Conservation (phyloP, 2,888 invertebrate genomes). For the Hirtodrosophila histrioides region DNA sequence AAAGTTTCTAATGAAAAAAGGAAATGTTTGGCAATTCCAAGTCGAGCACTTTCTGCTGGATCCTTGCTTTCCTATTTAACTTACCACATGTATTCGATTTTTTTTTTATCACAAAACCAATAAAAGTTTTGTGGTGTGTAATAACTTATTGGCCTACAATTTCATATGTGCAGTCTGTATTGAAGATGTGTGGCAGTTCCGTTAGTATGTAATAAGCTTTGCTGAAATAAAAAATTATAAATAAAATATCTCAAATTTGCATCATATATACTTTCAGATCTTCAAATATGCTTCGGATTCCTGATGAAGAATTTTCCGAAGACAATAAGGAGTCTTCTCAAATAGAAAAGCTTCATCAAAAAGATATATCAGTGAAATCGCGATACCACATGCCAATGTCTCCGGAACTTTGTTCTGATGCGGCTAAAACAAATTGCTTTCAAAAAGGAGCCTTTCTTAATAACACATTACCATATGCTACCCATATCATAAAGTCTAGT, state of each 20-base stretch:
- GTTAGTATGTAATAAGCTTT: no score
- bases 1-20: no score
- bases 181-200: no score
- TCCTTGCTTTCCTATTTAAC: no score
- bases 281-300: constrained; percentile 53
- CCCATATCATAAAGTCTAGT: constrained; percentile 58
- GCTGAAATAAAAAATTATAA: no score
- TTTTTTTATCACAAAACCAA: no score
- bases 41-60: no score
- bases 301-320: constrained; percentile 64
- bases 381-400: constrained; percentile 56
- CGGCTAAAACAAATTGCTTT: constrained; percentile 53
- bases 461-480: constrained; percentile 46
- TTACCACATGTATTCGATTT: no score
- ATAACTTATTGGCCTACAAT: no score
- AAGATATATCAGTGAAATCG: constrained; percentile 51
- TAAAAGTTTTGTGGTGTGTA: no score
- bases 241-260: neutral
- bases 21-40: no score
- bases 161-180: no score
- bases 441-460: constrained; percentile 44
- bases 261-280: constrained; percentile 26
- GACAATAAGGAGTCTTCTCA: constrained; percentile 51
- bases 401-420: constrained; percentile 53
- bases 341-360: constrained; percentile 41